Percentiles rank a stretch among this genome's conserved stretches.
phyloP scores from a whole-genome alignment of 1,140 invertebrate species.

The Protaetia brevitarsis region DNA sequence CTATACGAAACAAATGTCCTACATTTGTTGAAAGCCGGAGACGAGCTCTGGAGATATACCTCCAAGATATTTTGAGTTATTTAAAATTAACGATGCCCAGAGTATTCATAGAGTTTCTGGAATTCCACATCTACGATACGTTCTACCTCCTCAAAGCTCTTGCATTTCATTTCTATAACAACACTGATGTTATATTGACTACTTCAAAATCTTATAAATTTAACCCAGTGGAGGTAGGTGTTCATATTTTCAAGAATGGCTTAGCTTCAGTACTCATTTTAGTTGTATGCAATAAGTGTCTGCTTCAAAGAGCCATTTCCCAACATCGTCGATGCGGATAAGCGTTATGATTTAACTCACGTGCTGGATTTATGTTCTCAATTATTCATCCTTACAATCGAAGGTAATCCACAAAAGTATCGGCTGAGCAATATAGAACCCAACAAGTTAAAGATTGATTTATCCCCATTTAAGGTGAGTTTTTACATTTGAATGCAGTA shows the following conservation, averaged over 20 bases:
- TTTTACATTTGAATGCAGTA: not conserved
- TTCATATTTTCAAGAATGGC: not conserved
- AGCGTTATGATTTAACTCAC: constrained; percentile 80
- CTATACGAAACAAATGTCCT: constrained; percentile 64
- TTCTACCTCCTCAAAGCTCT: constrained; percentile 76
- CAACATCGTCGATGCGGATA: constrained; percentile 58
- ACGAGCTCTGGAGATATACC: constrained; percentile 73
- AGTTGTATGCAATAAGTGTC: constrained; percentile 86
- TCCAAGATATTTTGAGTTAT: constrained; percentile 73
- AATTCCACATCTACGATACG: constrained; percentile 81
- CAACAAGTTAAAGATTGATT: constrained; percentile 74
- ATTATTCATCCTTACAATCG: constrained; percentile 63
- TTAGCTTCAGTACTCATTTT: constrained; percentile 47
- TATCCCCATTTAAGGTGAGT: constrained; percentile 73
- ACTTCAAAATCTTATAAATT: constrained; percentile 62
- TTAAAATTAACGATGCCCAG: constrained; percentile 71
- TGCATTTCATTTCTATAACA: constrained; percentile 66
- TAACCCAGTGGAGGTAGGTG: constrained; percentile 68
- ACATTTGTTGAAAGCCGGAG: constrained; percentile 82
- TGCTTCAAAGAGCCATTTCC: constrained; percentile 83
- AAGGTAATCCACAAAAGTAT: constrained; percentile 62
- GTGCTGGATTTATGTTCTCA: constrained; percentile 85
- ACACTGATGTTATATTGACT: constrained; percentile 64
- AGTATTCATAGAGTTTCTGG: constrained; percentile 72
- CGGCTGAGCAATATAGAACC: constrained; percentile 80